Evolutionary conservation across 2,797 vertebrate genomes (phyloP).

Genomic region (Hemibagrus guttatus): DNA sequence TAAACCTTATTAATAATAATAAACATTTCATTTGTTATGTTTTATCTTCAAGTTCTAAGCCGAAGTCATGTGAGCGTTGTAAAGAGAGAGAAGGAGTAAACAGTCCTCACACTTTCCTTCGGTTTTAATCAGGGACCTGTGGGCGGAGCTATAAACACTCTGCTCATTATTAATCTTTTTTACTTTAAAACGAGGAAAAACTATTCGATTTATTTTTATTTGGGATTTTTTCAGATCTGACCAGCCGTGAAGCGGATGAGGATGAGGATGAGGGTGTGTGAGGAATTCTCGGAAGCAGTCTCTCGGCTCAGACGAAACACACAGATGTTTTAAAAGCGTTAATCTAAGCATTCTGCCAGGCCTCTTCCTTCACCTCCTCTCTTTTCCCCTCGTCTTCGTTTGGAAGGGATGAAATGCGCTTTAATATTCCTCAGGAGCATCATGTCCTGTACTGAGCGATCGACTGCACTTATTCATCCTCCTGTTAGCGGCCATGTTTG

Average conservation of each 20-base stretch:
- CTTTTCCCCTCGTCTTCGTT: slow-evolving; percentile 57
- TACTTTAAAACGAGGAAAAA: too few species aligned
- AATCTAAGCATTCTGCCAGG: slow-evolving; percentile 85
- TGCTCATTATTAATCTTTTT: too few species aligned
- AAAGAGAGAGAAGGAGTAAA: slow-evolving; percentile 6
- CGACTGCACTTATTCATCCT: slow-evolving; percentile 64
- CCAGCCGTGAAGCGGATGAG: slow-evolving; percentile 32
- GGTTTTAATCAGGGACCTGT: too few species aligned
- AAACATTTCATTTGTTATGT: background rate
- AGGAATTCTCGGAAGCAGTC: slow-evolving; percentile 68
- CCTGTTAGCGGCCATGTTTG: slow-evolving; percentile 70
- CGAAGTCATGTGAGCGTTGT: background rate
- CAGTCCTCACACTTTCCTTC: background rate
- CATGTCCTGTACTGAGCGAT: slow-evolving; percentile 66
- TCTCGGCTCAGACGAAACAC: slow-evolving; percentile 73
- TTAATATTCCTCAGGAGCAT: slow-evolving; percentile 79
- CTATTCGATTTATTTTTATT: too few species aligned
- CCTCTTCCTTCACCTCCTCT: slow-evolving; percentile 62
- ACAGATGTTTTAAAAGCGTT: slow-evolving; percentile 84
- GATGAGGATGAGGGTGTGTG: slow-evolving; percentile 47
- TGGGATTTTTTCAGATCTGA: background rate
- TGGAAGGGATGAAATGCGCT: slow-evolving; percentile 67
- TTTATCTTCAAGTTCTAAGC: too few species aligned
- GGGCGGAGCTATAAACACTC: too few species aligned
- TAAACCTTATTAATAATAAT: background rate